Evolutionary conservation across 2,113 vertebrate species (phyloP).

Genomic region (Prochilodus magdalenae): DNA sequence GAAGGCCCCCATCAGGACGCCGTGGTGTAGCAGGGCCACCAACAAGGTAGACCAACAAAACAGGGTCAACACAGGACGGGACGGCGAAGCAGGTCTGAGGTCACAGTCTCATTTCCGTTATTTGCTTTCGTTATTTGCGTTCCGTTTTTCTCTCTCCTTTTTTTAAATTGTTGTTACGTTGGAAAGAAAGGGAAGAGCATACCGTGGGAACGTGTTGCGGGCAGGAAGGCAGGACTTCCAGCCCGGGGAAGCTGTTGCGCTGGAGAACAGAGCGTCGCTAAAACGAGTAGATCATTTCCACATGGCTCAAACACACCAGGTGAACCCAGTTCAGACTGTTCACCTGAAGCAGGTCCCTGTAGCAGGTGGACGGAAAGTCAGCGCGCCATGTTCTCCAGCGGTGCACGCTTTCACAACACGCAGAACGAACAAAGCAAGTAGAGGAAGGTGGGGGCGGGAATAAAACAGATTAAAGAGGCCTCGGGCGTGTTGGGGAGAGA

Average conservation of each 20-base stretch:
- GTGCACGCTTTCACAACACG: conserved; percentile 11
- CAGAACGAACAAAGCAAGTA: conserved; percentile 59
- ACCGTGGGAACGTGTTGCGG: conserved; percentile 16
- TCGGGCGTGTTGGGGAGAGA: background rate
- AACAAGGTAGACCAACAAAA: background rate
- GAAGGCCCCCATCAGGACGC: background rate
- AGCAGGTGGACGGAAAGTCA: background rate
- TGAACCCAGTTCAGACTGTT: too few relatives aligned
- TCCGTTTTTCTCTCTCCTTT: background rate
- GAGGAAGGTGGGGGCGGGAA: conserved; percentile 62
- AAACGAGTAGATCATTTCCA: too few relatives aligned
- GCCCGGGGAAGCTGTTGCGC: background rate
- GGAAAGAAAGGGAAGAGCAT: conserved; percentile 40
- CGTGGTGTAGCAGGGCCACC: background rate
- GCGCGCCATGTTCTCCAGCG: background rate
- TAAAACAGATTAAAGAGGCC: conserved; percentile 69
- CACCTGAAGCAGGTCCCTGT: too few relatives aligned
- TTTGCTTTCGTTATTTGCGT: conserved; percentile 50
- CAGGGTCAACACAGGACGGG: background rate
- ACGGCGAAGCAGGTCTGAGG: background rate
- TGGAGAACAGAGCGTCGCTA: background rate
- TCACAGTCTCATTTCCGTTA: conserved; percentile 12
- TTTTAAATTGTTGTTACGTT: conserved; percentile 27
- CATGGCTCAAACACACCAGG: too few relatives aligned
- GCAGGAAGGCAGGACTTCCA: background rate